Conservation (phyloP, 2,888 invertebrate genomes). For the Drosophila merina region DNA sequence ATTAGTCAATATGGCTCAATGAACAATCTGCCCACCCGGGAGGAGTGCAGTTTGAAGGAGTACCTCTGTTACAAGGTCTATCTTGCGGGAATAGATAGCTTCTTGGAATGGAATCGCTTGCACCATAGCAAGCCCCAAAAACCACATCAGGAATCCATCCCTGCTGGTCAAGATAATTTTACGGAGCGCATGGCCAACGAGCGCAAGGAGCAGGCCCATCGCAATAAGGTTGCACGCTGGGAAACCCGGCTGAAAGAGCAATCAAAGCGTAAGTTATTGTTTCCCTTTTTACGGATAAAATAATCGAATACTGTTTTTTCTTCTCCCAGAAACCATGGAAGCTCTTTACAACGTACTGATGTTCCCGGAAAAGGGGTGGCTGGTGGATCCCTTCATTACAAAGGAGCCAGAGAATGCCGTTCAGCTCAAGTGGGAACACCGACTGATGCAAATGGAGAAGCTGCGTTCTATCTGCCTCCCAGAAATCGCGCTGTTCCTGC, state of each 20-base stretch:
- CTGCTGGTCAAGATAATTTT: constrained; percentile 87
- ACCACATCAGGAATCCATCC: constrained; percentile 85
- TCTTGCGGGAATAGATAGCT: constrained; percentile 93
- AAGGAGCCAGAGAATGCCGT: constrained; percentile 85
- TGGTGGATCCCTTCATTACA: constrained; percentile 88
- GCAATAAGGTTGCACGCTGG: constrained; percentile 92
- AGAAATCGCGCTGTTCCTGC: constrained; percentile 90
- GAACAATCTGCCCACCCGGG: constrained; percentile 85
- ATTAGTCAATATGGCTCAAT: constrained; percentile 84
- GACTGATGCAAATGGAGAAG: constrained; percentile 87
- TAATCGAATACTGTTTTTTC: constrained; percentile 23
- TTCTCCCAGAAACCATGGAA: constrained; percentile 88
- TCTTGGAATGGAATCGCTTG: constrained; percentile 94
- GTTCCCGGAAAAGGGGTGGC: constrained; percentile 96
- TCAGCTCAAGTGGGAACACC: constrained; percentile 86
- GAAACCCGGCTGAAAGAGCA: constrained; percentile 88
- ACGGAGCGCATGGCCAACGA: constrained; percentile 95
- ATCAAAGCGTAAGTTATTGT: constrained; percentile 85
- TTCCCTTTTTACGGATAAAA: background rate
- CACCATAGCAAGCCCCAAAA: constrained; percentile 91
- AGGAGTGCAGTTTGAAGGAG: constrained; percentile 88
- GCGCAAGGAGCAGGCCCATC: constrained; percentile 91
- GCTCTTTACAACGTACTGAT: constrained; percentile 93
- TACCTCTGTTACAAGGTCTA: constrained; percentile 95
- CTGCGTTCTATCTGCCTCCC: constrained; percentile 93